Conservation (phyloP, 2,888 invertebrate genomes). For the Nomada fabriciana region DNA sequence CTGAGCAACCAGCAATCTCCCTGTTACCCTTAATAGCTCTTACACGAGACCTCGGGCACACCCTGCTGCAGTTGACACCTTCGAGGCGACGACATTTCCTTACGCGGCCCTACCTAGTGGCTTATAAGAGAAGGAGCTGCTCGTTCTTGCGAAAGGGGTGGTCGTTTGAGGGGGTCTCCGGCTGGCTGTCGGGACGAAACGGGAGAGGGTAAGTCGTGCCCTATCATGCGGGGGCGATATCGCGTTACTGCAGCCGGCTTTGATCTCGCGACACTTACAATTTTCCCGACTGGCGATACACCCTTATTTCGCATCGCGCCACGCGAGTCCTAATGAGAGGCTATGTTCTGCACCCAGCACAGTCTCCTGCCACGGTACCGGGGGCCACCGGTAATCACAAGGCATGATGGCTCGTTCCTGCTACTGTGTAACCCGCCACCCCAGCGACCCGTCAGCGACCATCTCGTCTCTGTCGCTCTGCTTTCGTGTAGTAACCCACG, state of each 20-base stretch:
- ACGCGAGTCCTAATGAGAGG: constrained; percentile 83
- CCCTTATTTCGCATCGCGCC: constrained; percentile 82
- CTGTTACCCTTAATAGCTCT: constrained; percentile 14
- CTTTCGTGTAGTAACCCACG: constrained; percentile 23
- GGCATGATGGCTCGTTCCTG: constrained; percentile 76
- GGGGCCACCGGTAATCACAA: constrained; percentile 79
- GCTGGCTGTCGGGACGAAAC: constrained; percentile 7
- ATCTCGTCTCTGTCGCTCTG: constrained; percentile 31
- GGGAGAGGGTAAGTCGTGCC: constrained; percentile 53
- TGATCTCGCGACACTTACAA: constrained; percentile 85
- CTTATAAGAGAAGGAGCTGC: constrained; percentile 26
- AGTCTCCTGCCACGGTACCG: constrained; percentile 52
- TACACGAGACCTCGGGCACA: constrained; percentile 1
- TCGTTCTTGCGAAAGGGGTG: constrained; percentile 36
- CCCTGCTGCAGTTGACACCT: constrained; percentile 77
- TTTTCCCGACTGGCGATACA: constrained; percentile 83
- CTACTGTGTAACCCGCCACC: constrained; percentile 63
- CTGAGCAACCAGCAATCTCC: constrained; percentile 37
- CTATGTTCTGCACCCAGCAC: constrained; percentile 74
- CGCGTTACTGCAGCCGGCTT: constrained; percentile 83
- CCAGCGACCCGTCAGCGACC: constrained; percentile 43
- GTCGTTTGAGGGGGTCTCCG: constrained; percentile 27
- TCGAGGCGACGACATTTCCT: constrained; percentile 71
- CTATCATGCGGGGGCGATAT: constrained; percentile 80
- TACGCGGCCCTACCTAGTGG: constrained; percentile 50